Conservation (phyloP, 2,113 vertebrate genomes). For the Chionis minor region DNA sequence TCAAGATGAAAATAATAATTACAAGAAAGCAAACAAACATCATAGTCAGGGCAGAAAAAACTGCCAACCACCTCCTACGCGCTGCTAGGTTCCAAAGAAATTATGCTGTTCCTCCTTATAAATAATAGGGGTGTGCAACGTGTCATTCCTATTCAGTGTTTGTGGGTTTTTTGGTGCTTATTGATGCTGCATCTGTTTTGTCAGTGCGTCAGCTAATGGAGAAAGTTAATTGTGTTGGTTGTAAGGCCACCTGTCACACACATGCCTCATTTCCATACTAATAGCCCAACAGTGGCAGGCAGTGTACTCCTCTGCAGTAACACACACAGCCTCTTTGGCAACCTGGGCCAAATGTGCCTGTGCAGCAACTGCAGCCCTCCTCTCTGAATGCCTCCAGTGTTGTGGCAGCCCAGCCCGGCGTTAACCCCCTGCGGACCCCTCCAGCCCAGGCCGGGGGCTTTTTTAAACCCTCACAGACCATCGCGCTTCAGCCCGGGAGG, state of each 20-base stretch:
- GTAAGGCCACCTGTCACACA: conserved; percentile 94
- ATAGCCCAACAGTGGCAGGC: conserved; percentile 87
- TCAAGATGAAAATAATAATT: background rate
- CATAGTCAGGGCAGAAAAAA: background rate
- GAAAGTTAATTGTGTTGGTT: conserved; percentile 95
- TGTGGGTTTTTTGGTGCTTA: conserved; percentile 77
- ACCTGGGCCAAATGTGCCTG: conserved; percentile 77
- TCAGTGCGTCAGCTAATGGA: conserved; percentile 87
- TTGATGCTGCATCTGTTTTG: conserved; percentile 88
- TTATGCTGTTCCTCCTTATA: conserved; percentile 76
- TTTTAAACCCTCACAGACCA: background rate
- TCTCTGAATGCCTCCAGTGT: conserved; percentile 70
- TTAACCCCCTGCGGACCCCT: conserved; percentile 48
- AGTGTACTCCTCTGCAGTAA: conserved; percentile 79
- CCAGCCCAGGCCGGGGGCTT: background rate
- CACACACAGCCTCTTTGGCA: conserved; percentile 77
- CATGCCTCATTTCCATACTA: conserved; percentile 95
- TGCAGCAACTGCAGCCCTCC: conserved; percentile 70
- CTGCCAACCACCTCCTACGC: background rate
- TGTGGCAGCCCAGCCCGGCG: conserved; percentile 27
- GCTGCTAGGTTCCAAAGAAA: conserved; percentile 53
- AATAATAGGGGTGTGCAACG: conserved; percentile 81
- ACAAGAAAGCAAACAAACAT: background rate
- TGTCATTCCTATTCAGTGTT: conserved; percentile 76
- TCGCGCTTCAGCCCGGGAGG: background rate